Evolutionary conservation across 2,113 vertebrate species (phyloP).

Genomic region (Meles meles): DNA sequence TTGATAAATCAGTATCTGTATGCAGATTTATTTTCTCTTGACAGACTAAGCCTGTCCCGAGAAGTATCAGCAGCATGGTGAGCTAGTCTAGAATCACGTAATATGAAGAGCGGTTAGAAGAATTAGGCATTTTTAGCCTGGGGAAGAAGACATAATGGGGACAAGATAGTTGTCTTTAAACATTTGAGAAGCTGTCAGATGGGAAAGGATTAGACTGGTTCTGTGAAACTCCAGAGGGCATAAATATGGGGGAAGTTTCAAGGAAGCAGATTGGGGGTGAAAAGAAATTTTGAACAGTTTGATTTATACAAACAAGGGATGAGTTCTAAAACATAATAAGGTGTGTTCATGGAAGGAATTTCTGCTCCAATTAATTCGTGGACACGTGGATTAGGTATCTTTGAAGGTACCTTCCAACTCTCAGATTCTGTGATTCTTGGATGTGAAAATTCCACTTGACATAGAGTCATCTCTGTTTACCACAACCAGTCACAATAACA

Average conservation of each 20-base stretch:
- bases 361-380: conserved; percentile 12
- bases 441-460: not conserved
- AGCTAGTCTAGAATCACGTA: not conserved
- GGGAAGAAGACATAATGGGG: conserved; percentile 1
- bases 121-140: conserved; percentile 20
- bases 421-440: not conserved
- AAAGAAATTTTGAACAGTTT: conserved; percentile 52
- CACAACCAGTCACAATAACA: not conserved
- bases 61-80: not conserved
- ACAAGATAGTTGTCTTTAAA: conserved; percentile 41
- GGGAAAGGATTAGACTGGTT: conserved; percentile 33
- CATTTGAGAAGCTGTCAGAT: conserved; percentile 56
- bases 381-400: not conserved
- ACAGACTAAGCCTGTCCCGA: not conserved
- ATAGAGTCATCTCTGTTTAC: not conserved
- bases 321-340: not conserved
- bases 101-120: not conserved
- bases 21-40: not conserved
- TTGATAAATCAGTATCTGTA: not conserved
- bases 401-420: not conserved
- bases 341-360: conserved; percentile 44
- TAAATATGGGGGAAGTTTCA: not conserved
- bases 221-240: conserved; percentile 26
- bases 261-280: conserved; percentile 33
- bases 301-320: conserved; percentile 21